Evolutionary conservation across 2,113 vertebrate species (phyloP).

Genomic region (Turnix velox): DNA sequence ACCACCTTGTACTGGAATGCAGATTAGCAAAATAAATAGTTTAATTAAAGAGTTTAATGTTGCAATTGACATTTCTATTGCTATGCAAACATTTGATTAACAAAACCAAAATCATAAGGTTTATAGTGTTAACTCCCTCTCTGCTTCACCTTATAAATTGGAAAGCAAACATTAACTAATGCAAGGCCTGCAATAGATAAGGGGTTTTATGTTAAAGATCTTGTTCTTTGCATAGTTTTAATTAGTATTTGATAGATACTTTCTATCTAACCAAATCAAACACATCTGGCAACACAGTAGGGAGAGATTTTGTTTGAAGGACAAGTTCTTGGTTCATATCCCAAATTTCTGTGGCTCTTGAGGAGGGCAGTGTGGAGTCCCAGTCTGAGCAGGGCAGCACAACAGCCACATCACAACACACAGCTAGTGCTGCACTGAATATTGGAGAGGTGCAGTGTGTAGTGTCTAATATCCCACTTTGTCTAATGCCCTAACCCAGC

Average conservation of each 20-base stretch:
- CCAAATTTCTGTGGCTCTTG: accelerated
- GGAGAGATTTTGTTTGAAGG: neutral
- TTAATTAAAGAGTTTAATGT: slow-evolving; percentile 52
- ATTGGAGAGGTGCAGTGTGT: neutral
- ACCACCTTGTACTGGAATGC: neutral
- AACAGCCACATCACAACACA: neutral
- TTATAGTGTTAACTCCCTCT: slow-evolving; percentile 36
- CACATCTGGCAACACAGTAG: neutral
- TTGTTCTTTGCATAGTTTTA: neutral
- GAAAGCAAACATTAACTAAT: neutral
- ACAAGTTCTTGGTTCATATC: neutral
- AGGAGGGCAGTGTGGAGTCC: neutral
- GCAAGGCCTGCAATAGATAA: neutral
- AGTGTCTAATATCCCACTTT: no score
- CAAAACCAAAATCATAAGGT: slow-evolving; percentile 28
- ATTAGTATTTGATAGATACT: neutral
- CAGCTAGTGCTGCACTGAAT: neutral
- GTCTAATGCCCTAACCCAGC: no score
- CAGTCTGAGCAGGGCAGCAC: neutral
- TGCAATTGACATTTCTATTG: slow-evolving; percentile 29
- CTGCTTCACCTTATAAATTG: neutral
- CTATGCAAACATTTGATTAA: slow-evolving; percentile 29
- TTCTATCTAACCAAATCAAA: neutral
- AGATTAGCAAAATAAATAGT: slow-evolving; percentile 36
- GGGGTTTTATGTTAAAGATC: neutral